These are phyloP conservation scores for Rhagophthalmus giganteus DNA, from an alignment of 2,888 invertebrate species.

Conservation along the genomic window DNA sequence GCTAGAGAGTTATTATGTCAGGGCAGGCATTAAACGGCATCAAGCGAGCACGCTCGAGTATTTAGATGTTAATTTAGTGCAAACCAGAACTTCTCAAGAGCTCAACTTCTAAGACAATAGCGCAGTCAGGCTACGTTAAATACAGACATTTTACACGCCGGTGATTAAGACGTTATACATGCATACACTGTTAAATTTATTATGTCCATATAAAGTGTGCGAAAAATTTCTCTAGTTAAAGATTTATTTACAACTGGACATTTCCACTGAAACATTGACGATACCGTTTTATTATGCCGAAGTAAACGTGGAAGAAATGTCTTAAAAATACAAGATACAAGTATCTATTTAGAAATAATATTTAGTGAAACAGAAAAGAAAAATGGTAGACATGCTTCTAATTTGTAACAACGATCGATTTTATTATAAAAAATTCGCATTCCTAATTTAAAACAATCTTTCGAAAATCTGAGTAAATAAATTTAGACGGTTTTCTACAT, in stretches of 20 bases:
- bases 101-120: slow-evolving; percentile 50
- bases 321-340: no score
- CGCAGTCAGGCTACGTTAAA: slow-evolving; percentile 54
- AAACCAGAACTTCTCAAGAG: slow-evolving; percentile 52
- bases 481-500: no score
- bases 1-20: slow-evolving; percentile 29
- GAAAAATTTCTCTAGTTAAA: not conserved
- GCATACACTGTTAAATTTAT: slow-evolving; percentile 26
- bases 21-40: slow-evolving; percentile 31
- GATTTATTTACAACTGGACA: not conserved
- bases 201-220: not conserved
- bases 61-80: slow-evolving; percentile 55
- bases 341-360: no score
- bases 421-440: no score
- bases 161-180: slow-evolving; percentile 39
- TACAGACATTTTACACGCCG: slow-evolving; percentile 56
- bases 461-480: no score
- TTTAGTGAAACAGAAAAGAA: not conserved
- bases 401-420: no score
- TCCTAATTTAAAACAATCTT: no score
- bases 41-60: slow-evolving; percentile 34
- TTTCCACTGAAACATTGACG: not conserved
- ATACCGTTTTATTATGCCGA: not conserved
- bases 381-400: no score
- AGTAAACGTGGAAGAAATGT: no score